Evolutionary conservation across 2,888 invertebrate genomes (phyloP), one percentile per base, ranked within the genome.

Genomic region (Crioceris asparagi): DNA sequence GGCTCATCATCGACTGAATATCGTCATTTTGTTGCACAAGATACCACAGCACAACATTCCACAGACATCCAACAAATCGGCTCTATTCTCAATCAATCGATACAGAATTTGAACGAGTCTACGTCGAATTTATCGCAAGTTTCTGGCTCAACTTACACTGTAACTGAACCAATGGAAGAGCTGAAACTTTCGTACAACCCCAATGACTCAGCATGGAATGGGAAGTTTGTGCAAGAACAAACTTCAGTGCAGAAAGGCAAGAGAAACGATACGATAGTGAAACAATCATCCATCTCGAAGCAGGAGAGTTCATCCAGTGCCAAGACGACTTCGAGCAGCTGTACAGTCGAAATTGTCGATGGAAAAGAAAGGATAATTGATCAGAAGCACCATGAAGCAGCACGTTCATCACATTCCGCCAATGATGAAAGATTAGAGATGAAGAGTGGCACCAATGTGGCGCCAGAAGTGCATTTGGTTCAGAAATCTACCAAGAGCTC

Each of bases 341-440:
- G 79, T 51, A 72, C 74, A 18, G 71, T 78, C 31, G 78, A 79
- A 62, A 71, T 75, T 45, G 71, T 76, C 15, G 75, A 77, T 51
- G 77, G 77, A 2, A 75, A 75, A 55, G 76, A 77, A 60, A 64
- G 72, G 25, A 68, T 76, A 27, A 61, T 76, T 29, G 75, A 76
- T 43, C 68, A 68, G 48, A 70, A 74, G 35, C 71, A 69, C 32
- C 70, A 73, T 48, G 74, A 76, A 58, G 69, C 72, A 60, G 49
- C 42, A 8, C 38, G 52, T 26, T 46, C 55, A 0, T 46, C 51
- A 10, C 48, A 57, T 5, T 45, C 55, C 1, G 54, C 52, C 35
- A 59, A 60, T 34, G 70, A 70, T 44, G 75, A 76, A 61, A 66
- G 65, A 27, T 67, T 69, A 52, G 66, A 69, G 17, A 71, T 68